Base-by-base conservation (phyloP, 2,888 invertebrate species). In the Sialis lutaria region DNA sequence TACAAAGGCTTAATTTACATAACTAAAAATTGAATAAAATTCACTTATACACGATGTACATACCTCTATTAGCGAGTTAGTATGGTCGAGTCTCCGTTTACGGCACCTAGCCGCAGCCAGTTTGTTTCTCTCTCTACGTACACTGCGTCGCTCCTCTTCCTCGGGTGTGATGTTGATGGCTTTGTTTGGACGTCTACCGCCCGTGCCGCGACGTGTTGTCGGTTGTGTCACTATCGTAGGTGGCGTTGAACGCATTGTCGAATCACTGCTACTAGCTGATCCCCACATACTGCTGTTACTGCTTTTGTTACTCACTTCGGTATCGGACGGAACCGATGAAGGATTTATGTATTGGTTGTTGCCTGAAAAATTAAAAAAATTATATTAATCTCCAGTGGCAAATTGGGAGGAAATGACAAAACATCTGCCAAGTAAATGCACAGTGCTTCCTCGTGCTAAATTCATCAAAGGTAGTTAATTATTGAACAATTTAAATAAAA, bases 31-130 rank as follows among this genome's bases (percentile, higher is more conserved):
- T 22, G 22, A 22, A 2, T 22, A 22, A 22, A 22, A 22, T 22
- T 22, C 22, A 22, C 22, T 22, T 22, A 22, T 8, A 37, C n/a
- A 37, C 6, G 8, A n/a, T 37, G 41, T 44, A 60, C 71, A 67
- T 65, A 82, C 82, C 53, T 80, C 79, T 56, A 91, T 73, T 33
- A 97, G 74, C 55, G 81, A 76, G 68, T 92, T 91, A 54, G 97
- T 97, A 62, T 93, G 92, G 65, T 97, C 96, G 57, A 97, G 84
- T 51, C 97, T 76, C 54, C 96, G 78, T 65, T 96, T 93, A 59
- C 97, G 79, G 67, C 97, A 98, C 54, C 96, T 77, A 0, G 97
- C 97, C 45, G 97, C 97, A 33, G 97, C 97, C 70, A 90, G 77
- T 67, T 98, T 98, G 67, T 98, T 98, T 50, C 97, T 72, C 61